Evolutionary conservation across 2,113 vertebrate species (phyloP).

Genomic region (Puma concolor): DNA sequence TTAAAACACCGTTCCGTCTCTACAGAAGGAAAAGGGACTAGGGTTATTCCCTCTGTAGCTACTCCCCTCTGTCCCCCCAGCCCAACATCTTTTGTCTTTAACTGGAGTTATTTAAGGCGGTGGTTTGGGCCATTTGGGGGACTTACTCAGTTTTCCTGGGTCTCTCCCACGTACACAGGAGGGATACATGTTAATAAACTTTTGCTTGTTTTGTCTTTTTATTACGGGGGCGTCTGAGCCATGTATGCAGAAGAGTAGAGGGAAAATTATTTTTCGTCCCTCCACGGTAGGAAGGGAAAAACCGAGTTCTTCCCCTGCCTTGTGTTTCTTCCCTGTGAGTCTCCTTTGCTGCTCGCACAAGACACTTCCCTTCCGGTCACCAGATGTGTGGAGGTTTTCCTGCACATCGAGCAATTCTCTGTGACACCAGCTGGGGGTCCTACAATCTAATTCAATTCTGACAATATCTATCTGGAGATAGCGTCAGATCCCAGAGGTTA

Average conservation of each 20-base stretch:
- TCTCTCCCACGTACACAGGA: not conserved
- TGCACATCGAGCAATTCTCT: not conserved
- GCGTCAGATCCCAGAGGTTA: not conserved
- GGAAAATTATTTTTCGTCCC: not conserved
- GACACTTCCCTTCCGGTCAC: not conserved
- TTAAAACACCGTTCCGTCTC: not conserved
- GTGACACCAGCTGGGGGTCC: not conserved
- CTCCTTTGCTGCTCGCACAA: not conserved
- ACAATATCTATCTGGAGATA: not conserved
- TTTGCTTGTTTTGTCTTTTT: not conserved
- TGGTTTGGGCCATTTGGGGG: not conserved
- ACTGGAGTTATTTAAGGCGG: not conserved
- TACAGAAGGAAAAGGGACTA: not conserved
- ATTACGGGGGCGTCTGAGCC: not conserved
- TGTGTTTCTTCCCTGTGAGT: not conserved
- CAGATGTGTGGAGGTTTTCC: not conserved
- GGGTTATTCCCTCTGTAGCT: not conserved
- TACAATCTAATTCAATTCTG: not conserved
- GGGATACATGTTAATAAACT: not conserved
- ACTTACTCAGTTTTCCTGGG: not conserved
- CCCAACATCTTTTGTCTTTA: not conserved
- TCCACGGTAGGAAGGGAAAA: not conserved
- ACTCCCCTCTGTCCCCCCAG: not conserved
- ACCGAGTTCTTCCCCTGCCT: not conserved
- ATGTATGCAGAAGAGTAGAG: not conserved